Evolutionary conservation across 1,140 invertebrate species (phyloP), one percentile per base, ranked within the genome.

Genomic region (Drosophila prosaltans): DNA sequence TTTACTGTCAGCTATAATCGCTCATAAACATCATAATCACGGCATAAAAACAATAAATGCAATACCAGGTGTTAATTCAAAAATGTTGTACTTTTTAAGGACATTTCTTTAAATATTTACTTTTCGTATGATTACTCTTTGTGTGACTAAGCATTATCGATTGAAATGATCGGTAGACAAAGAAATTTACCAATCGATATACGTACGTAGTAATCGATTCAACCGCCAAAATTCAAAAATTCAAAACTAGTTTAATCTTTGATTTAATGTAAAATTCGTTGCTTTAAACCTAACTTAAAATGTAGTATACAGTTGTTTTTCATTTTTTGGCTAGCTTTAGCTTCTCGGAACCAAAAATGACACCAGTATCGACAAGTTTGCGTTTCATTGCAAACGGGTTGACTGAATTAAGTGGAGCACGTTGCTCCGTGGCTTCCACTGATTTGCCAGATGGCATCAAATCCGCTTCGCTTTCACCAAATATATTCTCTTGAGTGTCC

Each of bases 331-430:
- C 82, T 28, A 91, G 62, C 45, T 91, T 91, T 1, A 91, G 62
- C 41, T 91, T 91, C 41, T 90, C 90, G 0, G 90, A 91, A 2
- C 90, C 85, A 43, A 91, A 88, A 59, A 91, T 77, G 3, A 91
- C 82, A 3, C 89, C 89, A 11, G 81, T 85, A 36, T 91, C 84
- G 1, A 74, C 74, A 2, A 91, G 65, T 45, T 91, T 91, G 8
- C 90, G 90, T 60, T 91, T 91, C 72, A 84, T 84, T 0, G 90
- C 90, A 65, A 91, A 91, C 16, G 90, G 90, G 72, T 91, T 91
- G 1, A 90, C 79, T 8, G 85, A 82, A 55, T 90, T 90, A 0
- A 90, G 40, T 1, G 81, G 86, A 32, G 81, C 48, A 4, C 85
- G 74, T 39, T 77, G 78, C 10, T 74, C 79, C 7, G 48, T 21